Evolutionary conservation across 2,888 invertebrate species (phyloP).

Genomic region (Tryphoninae sp.): DNA sequence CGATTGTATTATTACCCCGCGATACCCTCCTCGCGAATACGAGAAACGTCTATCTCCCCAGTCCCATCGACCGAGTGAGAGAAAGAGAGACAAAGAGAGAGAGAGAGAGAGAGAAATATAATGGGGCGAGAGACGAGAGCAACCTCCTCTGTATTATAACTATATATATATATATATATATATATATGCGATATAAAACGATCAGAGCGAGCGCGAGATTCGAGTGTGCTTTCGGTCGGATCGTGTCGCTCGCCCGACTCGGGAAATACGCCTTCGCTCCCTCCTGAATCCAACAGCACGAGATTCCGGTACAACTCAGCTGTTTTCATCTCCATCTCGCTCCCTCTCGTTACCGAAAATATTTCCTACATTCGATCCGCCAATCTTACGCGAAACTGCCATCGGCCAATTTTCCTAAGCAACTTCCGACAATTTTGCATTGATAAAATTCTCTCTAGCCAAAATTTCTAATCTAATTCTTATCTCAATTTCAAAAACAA

Average conservation of each 20-base stretch:
- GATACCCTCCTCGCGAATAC: conserved; percentile 28
- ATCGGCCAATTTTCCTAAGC: too few relatives aligned
- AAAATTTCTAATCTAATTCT: too few relatives aligned
- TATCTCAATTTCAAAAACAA: too few relatives aligned
- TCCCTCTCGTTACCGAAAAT: conserved; percentile 25
- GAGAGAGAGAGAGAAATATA: conserved; percentile 70
- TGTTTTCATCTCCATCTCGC: conserved; percentile 71
- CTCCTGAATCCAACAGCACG: conserved; percentile 72
- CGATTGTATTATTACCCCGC: conserved; percentile 47
- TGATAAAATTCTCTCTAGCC: too few relatives aligned
- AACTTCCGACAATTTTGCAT: too few relatives aligned
- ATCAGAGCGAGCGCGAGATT: conserved; percentile 62
- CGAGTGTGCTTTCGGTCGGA: conserved; percentile 54
- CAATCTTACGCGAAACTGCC: background rate
- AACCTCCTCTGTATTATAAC: conserved; percentile 24
- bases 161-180: conserved; percentile 9
- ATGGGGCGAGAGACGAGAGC: conserved; percentile 71
- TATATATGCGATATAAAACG: conserved; percentile 25
- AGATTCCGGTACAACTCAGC: conserved; percentile 78
- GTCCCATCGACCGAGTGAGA: conserved; percentile 20
- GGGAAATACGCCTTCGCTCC: conserved; percentile 71
- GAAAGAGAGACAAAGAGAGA: conserved; percentile 26
- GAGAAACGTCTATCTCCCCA: conserved; percentile 30
- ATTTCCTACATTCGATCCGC: conserved; percentile 44
- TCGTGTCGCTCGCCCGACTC: conserved; percentile 62